These are phyloP conservation scores for Camelus dromedarius DNA, from an alignment of 2,113 vertebrate species.

Conservation along the genomic window DNA sequence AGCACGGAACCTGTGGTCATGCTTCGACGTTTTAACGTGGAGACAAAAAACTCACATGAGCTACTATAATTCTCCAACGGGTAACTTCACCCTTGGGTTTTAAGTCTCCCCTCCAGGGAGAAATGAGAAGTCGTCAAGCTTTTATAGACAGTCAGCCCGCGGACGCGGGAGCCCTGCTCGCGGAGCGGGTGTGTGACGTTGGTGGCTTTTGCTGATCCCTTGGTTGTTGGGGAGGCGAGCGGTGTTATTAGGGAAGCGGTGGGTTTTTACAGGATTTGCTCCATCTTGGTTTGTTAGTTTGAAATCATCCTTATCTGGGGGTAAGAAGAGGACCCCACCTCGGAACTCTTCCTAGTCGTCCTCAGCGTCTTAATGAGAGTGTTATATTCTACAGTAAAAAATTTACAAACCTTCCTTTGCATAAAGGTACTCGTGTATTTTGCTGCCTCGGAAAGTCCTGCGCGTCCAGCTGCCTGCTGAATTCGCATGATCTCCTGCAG, in stretches of 20 bases:
- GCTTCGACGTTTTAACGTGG: not conserved
- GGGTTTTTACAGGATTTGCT: too few species aligned
- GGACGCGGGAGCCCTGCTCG: not conserved
- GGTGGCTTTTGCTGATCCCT: accelerated
- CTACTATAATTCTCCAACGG: not conserved
- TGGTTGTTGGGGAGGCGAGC: not conserved
- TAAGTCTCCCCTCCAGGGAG: not conserved
- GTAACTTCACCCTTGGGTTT: not conserved
- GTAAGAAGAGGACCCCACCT: too few species aligned
- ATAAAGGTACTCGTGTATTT: not conserved
- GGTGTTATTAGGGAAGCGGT: accelerated
- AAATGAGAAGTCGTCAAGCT: accelerated
- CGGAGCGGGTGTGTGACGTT: accelerated
- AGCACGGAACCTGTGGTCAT: not conserved
- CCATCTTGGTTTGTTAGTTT: not conserved
- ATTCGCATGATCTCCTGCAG: accelerated
- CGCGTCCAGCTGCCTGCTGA: not conserved
- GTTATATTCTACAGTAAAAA: not conserved
- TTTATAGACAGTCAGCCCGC: accelerated
- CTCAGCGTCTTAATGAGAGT: not conserved
- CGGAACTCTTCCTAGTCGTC: not conserved
- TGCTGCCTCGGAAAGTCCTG: not conserved
- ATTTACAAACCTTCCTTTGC: not conserved
- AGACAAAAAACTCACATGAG: not conserved
- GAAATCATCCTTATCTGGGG: not conserved